Evolutionary conservation across 2,113 vertebrate genomes (phyloP), one percentile per base, ranked within the genome.

Genomic region (Microtus pennsylvanicus): DNA sequence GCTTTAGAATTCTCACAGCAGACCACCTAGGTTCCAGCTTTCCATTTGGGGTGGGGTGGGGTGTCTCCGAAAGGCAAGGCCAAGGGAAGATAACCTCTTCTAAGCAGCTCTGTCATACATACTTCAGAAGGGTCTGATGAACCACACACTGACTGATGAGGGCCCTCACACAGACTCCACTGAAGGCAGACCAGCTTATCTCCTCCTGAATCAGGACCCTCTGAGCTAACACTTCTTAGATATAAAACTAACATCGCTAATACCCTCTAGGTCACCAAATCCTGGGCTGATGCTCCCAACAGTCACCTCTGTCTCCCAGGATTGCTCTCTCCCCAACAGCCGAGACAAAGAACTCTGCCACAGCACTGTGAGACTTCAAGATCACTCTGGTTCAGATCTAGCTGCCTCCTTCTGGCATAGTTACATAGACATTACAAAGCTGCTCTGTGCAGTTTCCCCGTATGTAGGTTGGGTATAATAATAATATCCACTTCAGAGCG

Each of bases 401-500:
- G 52, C 22, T 28, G 21, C 5, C 69, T 4, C 5, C n/a, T 77
- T 33, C 55, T 13, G 19, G 55, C 22, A n/a, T n/a, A 26, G 24
- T 14, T 12, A 24, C 0, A 4, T 0, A 42, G 38, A 17, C 69
- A 3, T 78, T 14, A n/a, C 52, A 26, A 58, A 69, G 63, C 28
- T 3, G 52, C 42, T 13, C 76, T 1, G 42, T 13, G 58, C 61
- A 12, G 22, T 67, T 90, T 92, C 50, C 45, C 55, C 21, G 2
- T 1, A 2, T 19, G 80, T 47, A 11, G 1, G 9, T 12, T 4
- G 1, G 33, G 35, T 33, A 7, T 24, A 22, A 45, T 16, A 21
- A 33, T 1, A n/a, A 38, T 16, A 8, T 17, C 10, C 10, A 24
- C 47, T 82, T 69, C 9, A 2, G 19, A 11, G 38, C 24, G n/a